Evolutionary conservation across 30 jellyfish, hydroid and myxozoan species (phyloP), one percentile per base, ranked within the genome.

Genomic region (Aurelia aurita): DNA sequence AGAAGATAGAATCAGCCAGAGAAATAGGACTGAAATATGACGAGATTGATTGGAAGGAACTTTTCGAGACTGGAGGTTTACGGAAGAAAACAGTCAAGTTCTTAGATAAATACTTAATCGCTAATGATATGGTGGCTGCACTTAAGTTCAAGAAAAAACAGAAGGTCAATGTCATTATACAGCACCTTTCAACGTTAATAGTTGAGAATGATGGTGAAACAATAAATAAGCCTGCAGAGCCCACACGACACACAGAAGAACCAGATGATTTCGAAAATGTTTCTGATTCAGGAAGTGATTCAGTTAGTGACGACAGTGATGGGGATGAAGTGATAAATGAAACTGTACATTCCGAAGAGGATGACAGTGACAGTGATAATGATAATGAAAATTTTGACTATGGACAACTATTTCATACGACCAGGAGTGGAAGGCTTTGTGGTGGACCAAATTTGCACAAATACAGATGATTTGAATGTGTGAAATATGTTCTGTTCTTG

Each of bases 391-490:
- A 26, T 9, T 57, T 63, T 63, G 75, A 63, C 44, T 63, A 22
- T 63, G 75, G 75, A 63, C 6, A 63, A 26, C 75, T 63, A 18
- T 63, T 63, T 63, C 75, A 63, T 26, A 63, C 44, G 19, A 63
- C 75, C 34, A 63, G 75, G 44, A 63, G 44, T 63, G 75, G 75
- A 63, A 63, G 55, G 44, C 53, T 63, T 63, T 63, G 75, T 11
- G 75, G 75, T 63, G 75, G 75, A 63, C 75, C 75, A 63, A 63
- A 63, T 63, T 63, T 63, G 75, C 18, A 63, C 75, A 63, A 63
- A 26, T 63, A 63, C 75, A 63, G 75, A 63, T 63, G 75, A 63
- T 63, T 14, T 63, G 75, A 63, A 20, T 63, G 75, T 11, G 75
- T 28, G 7, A 63, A 51, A 31, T 57, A 63, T 63, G 7, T 63